These are phyloP conservation scores for Augochlorella aurata DNA, from an alignment of 2,888 invertebrate species.

Conservation along the genomic window DNA sequence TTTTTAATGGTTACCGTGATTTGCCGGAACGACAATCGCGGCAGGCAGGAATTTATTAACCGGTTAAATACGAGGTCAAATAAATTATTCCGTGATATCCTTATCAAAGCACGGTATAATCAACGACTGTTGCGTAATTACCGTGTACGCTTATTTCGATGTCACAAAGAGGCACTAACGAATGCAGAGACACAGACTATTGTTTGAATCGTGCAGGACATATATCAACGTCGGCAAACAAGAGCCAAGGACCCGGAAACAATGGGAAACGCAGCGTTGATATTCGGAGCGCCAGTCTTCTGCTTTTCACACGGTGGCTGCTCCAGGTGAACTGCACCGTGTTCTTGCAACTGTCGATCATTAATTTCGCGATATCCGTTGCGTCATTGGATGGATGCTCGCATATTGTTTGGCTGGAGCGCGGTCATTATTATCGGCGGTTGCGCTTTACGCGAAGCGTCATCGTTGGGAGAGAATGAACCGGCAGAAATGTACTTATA, in stretches of 20 bases:
- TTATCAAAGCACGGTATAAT: neutral
- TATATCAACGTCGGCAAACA: slow-evolving; percentile 46
- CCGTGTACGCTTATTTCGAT: slow-evolving; percentile 11
- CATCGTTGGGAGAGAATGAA: neutral
- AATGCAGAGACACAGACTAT: slow-evolving; percentile 29
- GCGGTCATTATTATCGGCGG: slow-evolving; percentile 5
- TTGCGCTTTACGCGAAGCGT: too few relatives aligned
- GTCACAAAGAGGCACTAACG: slow-evolving; percentile 33
- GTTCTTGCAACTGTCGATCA: slow-evolving; percentile 12
- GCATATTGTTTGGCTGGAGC: neutral
- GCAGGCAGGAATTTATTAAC: too few relatives aligned
- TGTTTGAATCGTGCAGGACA: slow-evolving; percentile 42
- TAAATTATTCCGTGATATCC: neutral
- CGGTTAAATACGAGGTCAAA: neutral
- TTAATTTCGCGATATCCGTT: slow-evolving; percentile 35
- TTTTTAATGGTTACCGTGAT: too few relatives aligned
- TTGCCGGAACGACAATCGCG: too few relatives aligned
- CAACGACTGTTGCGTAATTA: neutral
- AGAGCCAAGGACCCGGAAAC: slow-evolving; percentile 45
- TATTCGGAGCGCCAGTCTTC: slow-evolving; percentile 41
- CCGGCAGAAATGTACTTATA: neutral
- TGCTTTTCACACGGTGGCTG: slow-evolving; percentile 34
- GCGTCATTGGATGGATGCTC: neutral
- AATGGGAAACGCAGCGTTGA: slow-evolving; percentile 47
- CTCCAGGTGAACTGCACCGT: slow-evolving; percentile 18